These are phyloP conservation scores for Pterocles gutturalis DNA, from an alignment of 2,113 vertebrate genomes.

Conservation along the genomic window DNA sequence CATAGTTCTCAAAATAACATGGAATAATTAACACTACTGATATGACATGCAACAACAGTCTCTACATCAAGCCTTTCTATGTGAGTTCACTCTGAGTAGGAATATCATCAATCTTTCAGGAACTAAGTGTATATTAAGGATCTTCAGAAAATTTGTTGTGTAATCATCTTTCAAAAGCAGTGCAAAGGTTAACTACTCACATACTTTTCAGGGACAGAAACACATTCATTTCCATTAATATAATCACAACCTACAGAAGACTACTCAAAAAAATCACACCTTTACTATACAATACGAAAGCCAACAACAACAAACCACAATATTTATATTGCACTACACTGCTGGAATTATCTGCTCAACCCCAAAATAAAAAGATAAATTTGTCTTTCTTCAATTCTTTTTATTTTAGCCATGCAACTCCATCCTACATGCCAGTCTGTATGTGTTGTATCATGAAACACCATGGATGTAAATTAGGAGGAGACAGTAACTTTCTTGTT, in stretches of 20 bases:
- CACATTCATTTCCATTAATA: slow-evolving; percentile 40
- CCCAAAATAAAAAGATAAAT: not conserved
- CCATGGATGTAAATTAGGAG: not conserved
- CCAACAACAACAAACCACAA: not conserved
- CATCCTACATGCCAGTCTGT: not conserved
- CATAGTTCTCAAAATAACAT: not conserved
- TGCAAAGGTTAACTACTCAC: slow-evolving; percentile 54
- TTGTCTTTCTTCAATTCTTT: not conserved
- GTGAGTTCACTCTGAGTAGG: not conserved
- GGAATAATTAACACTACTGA: not conserved
- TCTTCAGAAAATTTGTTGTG: slow-evolving; percentile 26
- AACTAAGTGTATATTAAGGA: slow-evolving; percentile 22
- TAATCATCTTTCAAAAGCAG: slow-evolving; percentile 64
- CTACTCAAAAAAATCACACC: slow-evolving; percentile 15
- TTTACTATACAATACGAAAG: slow-evolving; percentile 22
- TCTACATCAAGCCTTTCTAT: not conserved
- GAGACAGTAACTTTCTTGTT: not conserved
- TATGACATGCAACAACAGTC: not conserved
- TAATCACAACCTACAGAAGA: slow-evolving; percentile 33
- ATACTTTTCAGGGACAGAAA: slow-evolving; percentile 32
- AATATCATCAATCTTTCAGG: not conserved
- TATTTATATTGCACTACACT: not conserved
- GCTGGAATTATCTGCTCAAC: not conserved
- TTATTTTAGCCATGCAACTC: not conserved
- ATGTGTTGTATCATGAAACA: not conserved